Evolutionary conservation across 2,113 vertebrate species (phyloP).

Genomic region (Colius striatus): DNA sequence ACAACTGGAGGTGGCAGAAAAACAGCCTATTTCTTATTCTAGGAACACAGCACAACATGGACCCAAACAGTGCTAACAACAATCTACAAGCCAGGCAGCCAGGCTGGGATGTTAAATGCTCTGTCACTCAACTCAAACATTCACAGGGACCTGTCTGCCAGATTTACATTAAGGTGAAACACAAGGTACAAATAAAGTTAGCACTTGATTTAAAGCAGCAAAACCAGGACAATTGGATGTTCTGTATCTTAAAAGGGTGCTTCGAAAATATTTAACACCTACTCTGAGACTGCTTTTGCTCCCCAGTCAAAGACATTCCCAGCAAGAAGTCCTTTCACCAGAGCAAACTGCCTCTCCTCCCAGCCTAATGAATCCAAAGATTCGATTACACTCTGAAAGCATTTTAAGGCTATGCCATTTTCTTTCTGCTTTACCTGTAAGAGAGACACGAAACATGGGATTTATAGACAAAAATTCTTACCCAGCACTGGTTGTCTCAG

Average conservation of each 20-base stretch:
- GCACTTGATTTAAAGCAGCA: too few species aligned
- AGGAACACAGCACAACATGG: background rate
- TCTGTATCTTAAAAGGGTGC: background rate
- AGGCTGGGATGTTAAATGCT: background rate
- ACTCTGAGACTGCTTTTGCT: constrained; percentile 97
- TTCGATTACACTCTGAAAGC: constrained; percentile 86
- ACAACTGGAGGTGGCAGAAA: background rate
- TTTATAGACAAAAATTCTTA: background rate
- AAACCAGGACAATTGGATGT: background rate
- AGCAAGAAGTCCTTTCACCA: constrained; percentile 92
- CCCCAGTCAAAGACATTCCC: constrained; percentile 99
- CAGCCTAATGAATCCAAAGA: constrained; percentile 89
- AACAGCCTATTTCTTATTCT: fast-evolving
- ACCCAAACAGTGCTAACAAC: background rate
- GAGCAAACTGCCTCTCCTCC: constrained; percentile 93
- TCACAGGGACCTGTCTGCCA: background rate
- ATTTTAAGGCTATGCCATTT: constrained; percentile 90
- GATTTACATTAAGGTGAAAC: background rate
- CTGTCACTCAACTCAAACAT: background rate
- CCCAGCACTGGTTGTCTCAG: background rate
- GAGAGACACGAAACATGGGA: background rate
- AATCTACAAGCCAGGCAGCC: background rate
- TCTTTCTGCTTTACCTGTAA: constrained; percentile 93
- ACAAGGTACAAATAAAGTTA: background rate
- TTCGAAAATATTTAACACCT: constrained; percentile 71